Conservation (phyloP, 2,797 vertebrate species). For the Cygnus olor region DNA sequence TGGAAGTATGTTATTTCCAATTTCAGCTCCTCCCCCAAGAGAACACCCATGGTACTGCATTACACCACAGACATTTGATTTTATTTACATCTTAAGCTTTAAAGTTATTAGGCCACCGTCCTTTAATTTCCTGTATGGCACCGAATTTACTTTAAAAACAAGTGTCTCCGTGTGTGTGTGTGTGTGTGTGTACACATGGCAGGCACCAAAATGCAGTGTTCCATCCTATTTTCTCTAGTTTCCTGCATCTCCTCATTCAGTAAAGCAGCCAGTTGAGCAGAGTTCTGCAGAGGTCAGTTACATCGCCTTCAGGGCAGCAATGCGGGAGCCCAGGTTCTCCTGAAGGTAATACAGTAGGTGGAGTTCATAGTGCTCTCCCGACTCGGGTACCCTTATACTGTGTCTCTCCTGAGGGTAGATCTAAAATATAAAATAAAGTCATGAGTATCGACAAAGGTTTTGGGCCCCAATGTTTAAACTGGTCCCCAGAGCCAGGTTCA, state of each 20-base stretch:
- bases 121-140: slow-evolving; percentile 70
- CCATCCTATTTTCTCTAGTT: slow-evolving; percentile 42
- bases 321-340: slow-evolving; percentile 83
- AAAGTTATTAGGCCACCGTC: slow-evolving; percentile 52
- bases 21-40: slow-evolving; percentile 57
- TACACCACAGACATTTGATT: slow-evolving; percentile 55
- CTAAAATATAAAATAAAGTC: slow-evolving; percentile 59
- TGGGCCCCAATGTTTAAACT: accelerated
- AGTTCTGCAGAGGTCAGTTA: slow-evolving; percentile 60
- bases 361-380: slow-evolving; percentile 86
- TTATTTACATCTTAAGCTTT: slow-evolving; percentile 62
- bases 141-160: slow-evolving; percentile 66
- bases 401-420: slow-evolving; percentile 87
- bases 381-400: slow-evolving; percentile 85
- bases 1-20: slow-evolving; percentile 36
- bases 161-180: background rate
- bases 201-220: slow-evolving; percentile 66
- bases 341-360: slow-evolving; percentile 85
- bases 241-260: slow-evolving; percentile 25
- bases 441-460: background rate
- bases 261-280: slow-evolving; percentile 50
- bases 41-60: slow-evolving; percentile 57
- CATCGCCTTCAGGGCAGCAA: slow-evolving; percentile 82
- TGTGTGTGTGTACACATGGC: slow-evolving; percentile 10
- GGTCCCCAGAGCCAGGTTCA: background rate